Evolutionary conservation across 2,797 vertebrate species (phyloP).

Genomic region (Trachops cirrhosus): DNA sequence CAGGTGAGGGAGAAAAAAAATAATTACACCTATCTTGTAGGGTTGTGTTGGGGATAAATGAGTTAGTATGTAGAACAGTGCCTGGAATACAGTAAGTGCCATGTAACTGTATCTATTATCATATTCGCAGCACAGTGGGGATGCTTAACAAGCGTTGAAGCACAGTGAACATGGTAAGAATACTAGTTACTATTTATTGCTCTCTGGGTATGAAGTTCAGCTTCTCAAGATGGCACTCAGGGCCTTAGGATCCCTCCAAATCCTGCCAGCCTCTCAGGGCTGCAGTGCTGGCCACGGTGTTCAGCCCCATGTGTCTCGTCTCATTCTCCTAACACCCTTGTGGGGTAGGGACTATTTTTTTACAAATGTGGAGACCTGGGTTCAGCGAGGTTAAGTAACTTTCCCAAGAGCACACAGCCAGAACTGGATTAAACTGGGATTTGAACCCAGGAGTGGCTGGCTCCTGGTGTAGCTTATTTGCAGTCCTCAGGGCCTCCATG

Average conservation of each 20-base stretch:
- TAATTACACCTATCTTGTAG: background rate
- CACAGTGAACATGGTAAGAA: background rate
- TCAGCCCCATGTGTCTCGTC: background rate
- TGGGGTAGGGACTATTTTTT: background rate
- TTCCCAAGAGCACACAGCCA: conserved; percentile 21
- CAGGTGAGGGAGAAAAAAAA: background rate
- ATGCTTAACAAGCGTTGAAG: background rate
- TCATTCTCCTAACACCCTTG: background rate
- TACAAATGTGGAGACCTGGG: background rate
- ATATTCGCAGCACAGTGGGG: background rate
- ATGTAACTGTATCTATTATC: background rate
- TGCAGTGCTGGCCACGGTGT: background rate
- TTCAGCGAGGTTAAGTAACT: conserved; percentile 39
- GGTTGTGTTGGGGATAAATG: background rate
- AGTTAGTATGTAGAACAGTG: background rate
- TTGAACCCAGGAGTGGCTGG: background rate
- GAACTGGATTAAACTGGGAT: background rate
- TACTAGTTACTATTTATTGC: background rate
- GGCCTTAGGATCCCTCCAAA: background rate
- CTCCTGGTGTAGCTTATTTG: background rate
- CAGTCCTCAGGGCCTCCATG: background rate
- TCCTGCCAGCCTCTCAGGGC: background rate
- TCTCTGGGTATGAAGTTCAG: background rate
- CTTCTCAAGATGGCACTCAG: background rate
- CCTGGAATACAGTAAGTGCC: background rate